Evolutionary conservation across 2,113 vertebrate species (phyloP).

Genomic region (Nestor notabilis): DNA sequence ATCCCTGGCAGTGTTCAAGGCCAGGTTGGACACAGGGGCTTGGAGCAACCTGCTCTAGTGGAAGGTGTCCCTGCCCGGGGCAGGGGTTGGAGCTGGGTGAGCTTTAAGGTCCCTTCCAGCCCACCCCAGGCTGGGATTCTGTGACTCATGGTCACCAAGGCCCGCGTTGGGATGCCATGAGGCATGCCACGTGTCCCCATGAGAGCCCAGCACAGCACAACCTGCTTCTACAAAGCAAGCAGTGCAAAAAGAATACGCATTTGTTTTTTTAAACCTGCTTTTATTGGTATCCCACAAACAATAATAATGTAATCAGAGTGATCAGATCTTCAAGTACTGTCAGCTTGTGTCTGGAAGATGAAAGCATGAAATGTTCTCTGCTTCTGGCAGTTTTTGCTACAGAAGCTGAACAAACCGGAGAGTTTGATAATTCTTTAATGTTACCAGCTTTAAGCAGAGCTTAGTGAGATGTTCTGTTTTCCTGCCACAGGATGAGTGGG

Average conservation of each 20-base stretch:
- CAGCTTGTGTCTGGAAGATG: slow-evolving; percentile 36
- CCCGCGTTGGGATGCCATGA: neutral
- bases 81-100: neutral
- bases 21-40: too few relatives aligned
- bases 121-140: neutral
- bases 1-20: neutral
- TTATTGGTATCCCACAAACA: slow-evolving; percentile 30
- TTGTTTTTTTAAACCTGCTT: neutral
- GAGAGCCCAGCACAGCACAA: accelerated
- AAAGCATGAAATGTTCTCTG: neutral
- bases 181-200: accelerated
- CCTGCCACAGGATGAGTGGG: accelerated
- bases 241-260: neutral
- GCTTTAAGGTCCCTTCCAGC: neutral
- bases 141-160: too few relatives aligned
- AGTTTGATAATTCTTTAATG: neutral
- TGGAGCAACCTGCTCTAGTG: neutral
- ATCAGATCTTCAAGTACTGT: slow-evolving; percentile 33
- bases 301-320: neutral
- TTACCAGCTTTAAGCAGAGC: neutral
- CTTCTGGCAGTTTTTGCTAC: neutral
- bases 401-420: neutral
- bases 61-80: neutral
- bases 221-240: neutral
- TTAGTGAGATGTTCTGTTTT: neutral